Conservation (phyloP, 2,113 vertebrate species). For the Cyphomyrus discorhynchus region DNA sequence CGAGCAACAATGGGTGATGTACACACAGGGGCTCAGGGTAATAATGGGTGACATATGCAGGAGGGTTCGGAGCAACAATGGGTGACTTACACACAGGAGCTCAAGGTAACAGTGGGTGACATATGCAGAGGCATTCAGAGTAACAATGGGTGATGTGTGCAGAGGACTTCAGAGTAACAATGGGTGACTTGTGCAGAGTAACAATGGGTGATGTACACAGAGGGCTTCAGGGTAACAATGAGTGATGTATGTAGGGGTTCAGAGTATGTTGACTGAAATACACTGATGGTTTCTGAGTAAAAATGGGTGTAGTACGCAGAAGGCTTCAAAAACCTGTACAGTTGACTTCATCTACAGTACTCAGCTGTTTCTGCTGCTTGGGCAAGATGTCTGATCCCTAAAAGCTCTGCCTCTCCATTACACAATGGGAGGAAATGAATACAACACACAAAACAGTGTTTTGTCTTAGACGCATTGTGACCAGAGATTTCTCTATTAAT, state of each 20-base stretch:
- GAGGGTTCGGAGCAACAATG: neutral
- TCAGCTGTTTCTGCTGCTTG: neutral
- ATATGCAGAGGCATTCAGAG: neutral
- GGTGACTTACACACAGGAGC: neutral
- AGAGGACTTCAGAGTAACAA: neutral
- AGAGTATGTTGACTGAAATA: neutral
- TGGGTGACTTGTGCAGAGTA: neutral
- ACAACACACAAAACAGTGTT: neutral
- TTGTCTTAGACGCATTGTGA: neutral
- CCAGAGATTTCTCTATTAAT: conserved; percentile 4
- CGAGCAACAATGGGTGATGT: neutral
- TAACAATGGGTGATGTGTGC: too few species aligned
- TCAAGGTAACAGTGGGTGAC: neutral
- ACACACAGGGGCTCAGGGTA: neutral
- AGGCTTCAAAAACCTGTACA: neutral
- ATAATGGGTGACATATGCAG: neutral
- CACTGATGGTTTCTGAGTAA: neutral
- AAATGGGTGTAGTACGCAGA: neutral
- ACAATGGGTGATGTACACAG: neutral
- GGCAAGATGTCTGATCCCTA: neutral
- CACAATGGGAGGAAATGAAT: neutral
- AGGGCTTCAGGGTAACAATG: neutral
- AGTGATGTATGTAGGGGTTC: neutral
- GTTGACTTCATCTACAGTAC: neutral
- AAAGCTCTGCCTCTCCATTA: neutral